Percentiles rank a stretch among this genome's conserved stretches.
Evolutionary conservation across 2,113 vertebrate species (phyloP).

Genomic region (Scopus umbretta): DNA sequence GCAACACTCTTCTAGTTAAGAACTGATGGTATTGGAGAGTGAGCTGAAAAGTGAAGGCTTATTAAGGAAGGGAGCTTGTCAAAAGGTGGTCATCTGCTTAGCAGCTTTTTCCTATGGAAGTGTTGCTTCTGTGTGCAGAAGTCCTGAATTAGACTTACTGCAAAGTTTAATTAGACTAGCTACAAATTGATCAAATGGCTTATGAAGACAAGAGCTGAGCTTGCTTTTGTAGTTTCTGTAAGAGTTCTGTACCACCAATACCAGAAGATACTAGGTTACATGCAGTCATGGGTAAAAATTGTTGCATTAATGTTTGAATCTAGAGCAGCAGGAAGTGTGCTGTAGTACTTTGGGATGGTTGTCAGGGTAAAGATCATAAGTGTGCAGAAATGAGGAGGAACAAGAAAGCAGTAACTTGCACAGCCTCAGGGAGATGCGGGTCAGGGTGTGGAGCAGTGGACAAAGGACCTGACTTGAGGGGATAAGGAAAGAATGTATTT

Average conservation of each 20-base stretch:
- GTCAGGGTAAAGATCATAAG: not conserved
- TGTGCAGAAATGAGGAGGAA: not conserved
- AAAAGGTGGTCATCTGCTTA: not conserved
- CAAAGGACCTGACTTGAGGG: not conserved
- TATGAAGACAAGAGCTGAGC: not conserved
- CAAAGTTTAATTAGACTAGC: too few species aligned
- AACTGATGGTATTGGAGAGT: not conserved
- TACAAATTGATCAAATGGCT: not conserved
- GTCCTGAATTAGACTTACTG: not conserved
- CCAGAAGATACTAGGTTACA: rapidly evolving
- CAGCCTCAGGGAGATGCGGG: not conserved
- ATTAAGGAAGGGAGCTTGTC: not conserved
- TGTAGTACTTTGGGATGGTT: not conserved
- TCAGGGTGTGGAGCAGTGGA: not conserved
- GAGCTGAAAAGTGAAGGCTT: not conserved
- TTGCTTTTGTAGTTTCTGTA: not conserved
- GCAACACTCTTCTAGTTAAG: not conserved
- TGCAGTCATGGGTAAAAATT: not conserved
- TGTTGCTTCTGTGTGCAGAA: not conserved
- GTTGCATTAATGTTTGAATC: not conserved
- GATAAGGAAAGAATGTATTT: not conserved
- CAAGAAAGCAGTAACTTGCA: not conserved
- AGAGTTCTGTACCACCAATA: not conserved
- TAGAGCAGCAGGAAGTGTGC: not conserved
- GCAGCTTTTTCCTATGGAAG: not conserved